Base-by-base conservation (phyloP, 2,113 vertebrate genomes). In the Uria aalge region DNA sequence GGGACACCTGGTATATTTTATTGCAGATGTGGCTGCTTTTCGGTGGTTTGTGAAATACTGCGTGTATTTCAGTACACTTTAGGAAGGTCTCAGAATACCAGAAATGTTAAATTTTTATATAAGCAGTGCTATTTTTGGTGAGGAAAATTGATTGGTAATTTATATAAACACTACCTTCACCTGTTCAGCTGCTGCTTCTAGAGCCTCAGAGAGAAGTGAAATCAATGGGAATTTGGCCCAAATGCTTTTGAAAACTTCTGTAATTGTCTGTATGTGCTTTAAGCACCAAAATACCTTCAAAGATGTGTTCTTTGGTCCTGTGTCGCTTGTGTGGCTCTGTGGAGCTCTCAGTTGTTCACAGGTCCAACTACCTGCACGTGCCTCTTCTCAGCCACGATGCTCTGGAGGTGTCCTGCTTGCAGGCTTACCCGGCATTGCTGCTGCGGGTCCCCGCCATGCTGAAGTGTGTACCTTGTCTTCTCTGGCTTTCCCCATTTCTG, bases 131-230 rank as follows among this genome's bases (percentile, higher is more conserved):
- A 40, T 20, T 87, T 94, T 74, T 50, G 11, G 24, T 48, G 36
- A 92, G 60, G 62, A 94, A 84, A 87, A 63, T 11, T 55, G n/a
- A 41, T 68, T 66, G 15, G 7, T 52, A 57, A 73, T 94, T 95
- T 91, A 41, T 55, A 64, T 62, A 78, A 91, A 82, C 34, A 11
- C 22, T 29, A 69, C 67, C 23, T 74, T 94, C 21, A 81, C 19
- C 41, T 76, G 32, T 38, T 67, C n/a, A 78, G 20, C 24, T 76
- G 29, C 69, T 89, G 48, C 32, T 90, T 43, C 13, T 47, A 60
- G 27, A 43, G 9, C 48, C 40, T 83, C 45, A 74, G 17, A 68
- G 15, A 1, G 11, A 87, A 78, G 11, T 38, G 20, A 72, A 91
- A 41, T 68, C 62, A 36, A 34, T 27, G 16, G 68, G 41, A 87